Base-by-base conservation (phyloP, 2,113 vertebrate genomes). In the Apaloderma vittatum region DNA sequence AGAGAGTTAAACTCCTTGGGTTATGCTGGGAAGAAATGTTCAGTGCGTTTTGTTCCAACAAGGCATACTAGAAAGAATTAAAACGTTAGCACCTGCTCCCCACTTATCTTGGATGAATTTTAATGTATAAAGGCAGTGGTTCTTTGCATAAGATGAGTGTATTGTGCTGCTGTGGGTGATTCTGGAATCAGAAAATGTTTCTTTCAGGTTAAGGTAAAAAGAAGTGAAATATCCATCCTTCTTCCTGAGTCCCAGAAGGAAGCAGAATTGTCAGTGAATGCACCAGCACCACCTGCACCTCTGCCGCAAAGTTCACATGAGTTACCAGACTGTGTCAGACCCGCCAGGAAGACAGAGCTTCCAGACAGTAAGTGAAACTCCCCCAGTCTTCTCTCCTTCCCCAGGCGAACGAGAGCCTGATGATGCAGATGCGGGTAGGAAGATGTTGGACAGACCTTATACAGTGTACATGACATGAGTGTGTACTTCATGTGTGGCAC, bases 321-420 rank as follows among this genome's bases (percentile, higher is more conserved):
- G 51, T 66, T 97, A 16, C 95, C 97, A 67, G 96, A 97, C 74
- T 97, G 95, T 48, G 84, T 97, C 43, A 94, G 67, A 75, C 68
- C 92, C 78, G 95, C 96, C n/a, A 91, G 94, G 75, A 95, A 71
- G 65, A 96, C 86, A 8, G 88, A 94, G 51, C 87, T 97, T 65
- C 97, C 97, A 82, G 96, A 95, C 92, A 91, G 97, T 97, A 70
- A 94, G 97, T 89, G 34, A 43, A 86, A 66, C 23, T 77, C 36
- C 52, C 24, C 8, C 22, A 16, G 57, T 40, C 61, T 70, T 87
- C 43, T 40, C 52, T 94, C 55, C 32, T 80, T 93, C 52, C 59
- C 34, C 40, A 36, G 34, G 63, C 72, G 77, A 77, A 91, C 0
- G 0, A 84, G 86, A 76, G 59, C 32, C 16, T 71, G 32, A 30